Evolutionary conservation across 92 coral and sea anemone species (phyloP).

Genomic region (Anthopleura xanthogrammica): DNA sequence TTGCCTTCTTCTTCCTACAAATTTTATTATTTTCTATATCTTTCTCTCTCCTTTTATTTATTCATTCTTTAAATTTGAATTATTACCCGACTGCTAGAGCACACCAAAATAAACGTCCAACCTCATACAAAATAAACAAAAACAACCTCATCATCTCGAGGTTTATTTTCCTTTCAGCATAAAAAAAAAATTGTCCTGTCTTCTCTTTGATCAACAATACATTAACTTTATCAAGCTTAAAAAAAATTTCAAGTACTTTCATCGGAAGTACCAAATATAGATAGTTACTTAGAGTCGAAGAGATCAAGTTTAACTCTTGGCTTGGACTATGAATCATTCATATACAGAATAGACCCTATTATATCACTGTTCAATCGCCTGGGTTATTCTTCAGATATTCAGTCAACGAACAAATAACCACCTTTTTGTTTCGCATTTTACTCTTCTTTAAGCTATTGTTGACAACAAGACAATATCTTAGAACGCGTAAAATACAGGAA

Average conservation of each 20-base stretch:
- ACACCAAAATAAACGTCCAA: background rate
- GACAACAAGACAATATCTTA: no score
- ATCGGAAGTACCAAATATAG: background rate
- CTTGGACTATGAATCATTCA: background rate
- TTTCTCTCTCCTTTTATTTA: background rate
- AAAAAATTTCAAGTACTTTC: background rate
- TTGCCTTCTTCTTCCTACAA: no score
- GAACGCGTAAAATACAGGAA: no score
- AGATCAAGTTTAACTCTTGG: background rate
- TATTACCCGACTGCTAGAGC: background rate
- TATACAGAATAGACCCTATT: no score
- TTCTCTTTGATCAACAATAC: background rate
- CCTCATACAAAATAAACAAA: background rate
- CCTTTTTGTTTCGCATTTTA: no score
- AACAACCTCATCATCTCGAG: background rate
- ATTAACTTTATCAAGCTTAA: slow-evolving; percentile 3
- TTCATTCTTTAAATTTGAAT: background rate
- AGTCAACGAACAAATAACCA: no score
- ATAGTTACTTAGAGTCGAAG: background rate
- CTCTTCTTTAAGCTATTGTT: no score
- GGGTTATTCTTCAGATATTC: no score
- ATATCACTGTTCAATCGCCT: no score
- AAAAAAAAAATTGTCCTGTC: background rate
- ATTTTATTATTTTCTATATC: background rate
- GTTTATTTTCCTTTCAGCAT: background rate